Base-by-base conservation (phyloP, 1,140 invertebrate genomes). In the Procambarus clarkii region DNA sequence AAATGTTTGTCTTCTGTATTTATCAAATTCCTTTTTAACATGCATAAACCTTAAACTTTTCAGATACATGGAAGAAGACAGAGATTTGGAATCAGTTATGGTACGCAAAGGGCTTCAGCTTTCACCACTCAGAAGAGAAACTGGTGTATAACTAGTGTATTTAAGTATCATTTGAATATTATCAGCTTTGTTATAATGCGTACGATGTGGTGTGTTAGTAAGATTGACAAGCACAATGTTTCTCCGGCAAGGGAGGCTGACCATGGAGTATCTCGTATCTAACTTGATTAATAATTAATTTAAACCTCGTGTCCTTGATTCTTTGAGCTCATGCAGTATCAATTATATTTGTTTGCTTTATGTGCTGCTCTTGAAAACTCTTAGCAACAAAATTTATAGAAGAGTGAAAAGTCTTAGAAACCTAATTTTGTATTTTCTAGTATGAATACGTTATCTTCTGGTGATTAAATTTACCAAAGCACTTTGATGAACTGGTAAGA, bases 61-160 rank as follows among this genome's bases (percentile, higher is more conserved):
- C 94, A 97, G 96, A 95, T 97, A 97, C 95, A 95, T 95, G 94
- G 95, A 96, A 94, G 96, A 97, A 95, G 96, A 97, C 94, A 95
- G 95, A 93, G 96, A 96, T 93, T 95, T 97, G 83, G 96, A 96
- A 94, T 95, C 96, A 93, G 96, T 97, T 94, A 97, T 97, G 96
- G 94, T 96, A 85, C 95, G 96, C 91, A 97, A 97, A 95, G 96
- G 96, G 93, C 94, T 96, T 93, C 95, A 95, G 92, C 94, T 96
- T 92, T 96, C 95, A 44, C 95, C 96, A 86, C 94, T 95, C 88
- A 95, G 95, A 93, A 95, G 95, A 93, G 94, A 94, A 91, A 94
- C 93, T 44, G 91, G 94, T 86, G 93, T 94, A 21, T 94, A 87
- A 93, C 18, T 46, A 34, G 24, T 60, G 34, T 64, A 58, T 21